Conservation (phyloP, 2,888 invertebrate species). For the Carcina quercana region DNA sequence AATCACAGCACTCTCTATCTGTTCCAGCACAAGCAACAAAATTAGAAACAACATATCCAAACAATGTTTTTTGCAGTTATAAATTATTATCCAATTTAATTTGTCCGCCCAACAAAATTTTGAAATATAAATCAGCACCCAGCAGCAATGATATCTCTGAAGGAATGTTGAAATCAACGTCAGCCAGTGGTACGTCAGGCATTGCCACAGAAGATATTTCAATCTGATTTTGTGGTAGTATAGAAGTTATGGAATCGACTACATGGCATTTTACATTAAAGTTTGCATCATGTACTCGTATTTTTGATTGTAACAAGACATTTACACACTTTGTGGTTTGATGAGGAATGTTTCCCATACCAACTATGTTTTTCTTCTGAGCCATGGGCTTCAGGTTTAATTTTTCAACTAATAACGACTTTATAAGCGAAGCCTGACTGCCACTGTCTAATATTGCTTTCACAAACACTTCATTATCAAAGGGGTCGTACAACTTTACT, state of each 20-base stretch:
- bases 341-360: conserved; percentile 9
- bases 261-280: conserved; percentile 10
- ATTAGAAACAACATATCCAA: conserved; percentile 13
- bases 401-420: conserved; percentile 5
- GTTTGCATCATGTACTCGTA: conserved; percentile 3
- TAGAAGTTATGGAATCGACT: conserved; percentile 8
- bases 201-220: conserved; percentile 4
- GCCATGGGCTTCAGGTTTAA: conserved; percentile 2
- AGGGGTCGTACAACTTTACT: conserved; percentile 7
- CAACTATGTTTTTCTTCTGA: conserved; percentile 8
- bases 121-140: conserved; percentile 11
- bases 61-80: conserved; percentile 15
- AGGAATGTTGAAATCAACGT: conserved; percentile 7
- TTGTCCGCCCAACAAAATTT: conserved; percentile 6
- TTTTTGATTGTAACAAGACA: conserved; percentile 1
- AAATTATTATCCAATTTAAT: conserved; percentile 10
- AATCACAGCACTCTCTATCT: no score
- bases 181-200: conserved; percentile 7
- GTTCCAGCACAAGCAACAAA: conserved; percentile 5
- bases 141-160: conserved; percentile 7
- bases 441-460: conserved; percentile 8
- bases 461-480: conserved; percentile 10
- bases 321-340: conserved; percentile 10
- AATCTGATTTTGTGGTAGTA: conserved; percentile 6
- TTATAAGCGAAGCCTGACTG: conserved; percentile 8